phyloP scores from a whole-genome alignment of 2,888 invertebrate genomes.

The Conchocele bisecta region DNA sequence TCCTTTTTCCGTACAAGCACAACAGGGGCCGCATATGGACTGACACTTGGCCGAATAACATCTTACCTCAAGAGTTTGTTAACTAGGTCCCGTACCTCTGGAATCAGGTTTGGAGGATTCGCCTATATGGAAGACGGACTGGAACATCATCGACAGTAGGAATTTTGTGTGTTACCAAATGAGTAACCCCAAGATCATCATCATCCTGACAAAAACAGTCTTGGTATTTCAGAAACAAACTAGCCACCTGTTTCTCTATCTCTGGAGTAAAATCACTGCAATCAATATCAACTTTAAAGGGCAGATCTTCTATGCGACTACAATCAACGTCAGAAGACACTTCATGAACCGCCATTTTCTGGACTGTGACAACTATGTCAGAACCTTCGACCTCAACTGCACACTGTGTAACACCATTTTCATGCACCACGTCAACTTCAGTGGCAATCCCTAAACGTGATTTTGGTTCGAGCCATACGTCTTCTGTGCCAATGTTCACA shows the following conservation, averaged over 20 bases:
- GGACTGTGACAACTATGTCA: conserved; percentile 7
- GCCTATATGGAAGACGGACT: too few relatives aligned
- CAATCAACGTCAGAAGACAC: background rate
- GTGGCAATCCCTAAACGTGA: conserved; percentile 2
- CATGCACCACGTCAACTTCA: conserved; percentile 3
- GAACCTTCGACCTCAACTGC: conserved; percentile 5
- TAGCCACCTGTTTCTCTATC: background rate
- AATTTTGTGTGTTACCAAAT: conserved; percentile 2
- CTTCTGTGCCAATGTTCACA: conserved; percentile 12
- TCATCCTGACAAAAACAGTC: conserved; percentile 17
- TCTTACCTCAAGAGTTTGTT: conserved; percentile 7
- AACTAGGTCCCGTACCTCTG: conserved; percentile 5
- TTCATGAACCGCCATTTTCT: background rate
- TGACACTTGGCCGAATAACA: conserved; percentile 10
- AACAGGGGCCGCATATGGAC: conserved; percentile 12
- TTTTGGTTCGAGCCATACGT: conserved; percentile 15
- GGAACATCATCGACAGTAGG: too few relatives aligned
- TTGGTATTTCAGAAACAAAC: conserved; percentile 6
- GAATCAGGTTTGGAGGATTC: conserved; percentile 7
- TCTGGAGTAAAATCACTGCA: background rate
- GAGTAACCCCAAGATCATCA: conserved; percentile 19
- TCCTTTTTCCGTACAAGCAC: conserved; percentile 6
- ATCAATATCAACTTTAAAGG: conserved; percentile 11
- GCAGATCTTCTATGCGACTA: background rate
- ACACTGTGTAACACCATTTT: conserved; percentile 2